Percentiles rank a stretch among this genome's conserved stretches.
These are phyloP conservation scores for Ceratina calcarata DNA, from an alignment of 1,140 invertebrate species.

Conservation along the genomic window DNA sequence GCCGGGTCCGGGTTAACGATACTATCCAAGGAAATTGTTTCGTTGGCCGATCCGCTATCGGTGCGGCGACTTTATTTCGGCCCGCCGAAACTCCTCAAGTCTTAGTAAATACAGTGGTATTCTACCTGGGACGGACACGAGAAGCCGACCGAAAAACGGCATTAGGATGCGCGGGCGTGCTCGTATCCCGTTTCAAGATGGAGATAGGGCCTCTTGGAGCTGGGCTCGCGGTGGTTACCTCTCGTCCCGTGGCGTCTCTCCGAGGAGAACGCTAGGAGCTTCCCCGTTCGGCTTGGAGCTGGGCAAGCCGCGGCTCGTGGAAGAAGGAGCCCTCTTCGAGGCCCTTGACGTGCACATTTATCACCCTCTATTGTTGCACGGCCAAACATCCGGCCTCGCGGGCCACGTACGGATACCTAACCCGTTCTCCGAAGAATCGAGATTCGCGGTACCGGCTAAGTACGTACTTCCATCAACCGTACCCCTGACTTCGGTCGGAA, in stretches of 20 bases:
- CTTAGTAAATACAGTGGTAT: slow-evolving; percentile 26
- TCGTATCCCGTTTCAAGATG: slow-evolving; percentile 79
- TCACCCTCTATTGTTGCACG: slow-evolving; percentile 75
- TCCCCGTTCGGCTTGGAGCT: slow-evolving; percentile 20
- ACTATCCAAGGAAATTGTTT: slow-evolving; percentile 12
- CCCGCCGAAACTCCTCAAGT: slow-evolving; percentile 8
- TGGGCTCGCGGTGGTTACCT: slow-evolving; percentile 23
- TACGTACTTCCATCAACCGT: slow-evolving; percentile 23
- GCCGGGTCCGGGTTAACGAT: background rate
- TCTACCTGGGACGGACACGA: slow-evolving; percentile 34
- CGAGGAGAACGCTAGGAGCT: slow-evolving; percentile 54
- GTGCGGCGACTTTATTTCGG: background rate
- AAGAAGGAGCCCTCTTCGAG: slow-evolving; percentile 68
- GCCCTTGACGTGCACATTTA: slow-evolving; percentile 74
- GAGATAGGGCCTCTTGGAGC: slow-evolving; percentile 64
- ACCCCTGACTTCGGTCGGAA: slow-evolving; percentile 11
- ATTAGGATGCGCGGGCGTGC: slow-evolving; percentile 75
- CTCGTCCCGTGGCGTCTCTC: slow-evolving; percentile 54
- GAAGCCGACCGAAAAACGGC: slow-evolving; percentile 60
- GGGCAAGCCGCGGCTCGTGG: slow-evolving; percentile 59
- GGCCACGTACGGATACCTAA: slow-evolving; percentile 58
- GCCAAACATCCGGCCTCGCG: slow-evolving; percentile 75
- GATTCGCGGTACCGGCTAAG: slow-evolving; percentile 67
- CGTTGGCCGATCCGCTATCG: background rate
- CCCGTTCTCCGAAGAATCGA: slow-evolving; percentile 62